Evolutionary conservation across 2,113 vertebrate species (phyloP), one percentile per base, ranked within the genome.

Genomic region (Chunga burmeisteri): DNA sequence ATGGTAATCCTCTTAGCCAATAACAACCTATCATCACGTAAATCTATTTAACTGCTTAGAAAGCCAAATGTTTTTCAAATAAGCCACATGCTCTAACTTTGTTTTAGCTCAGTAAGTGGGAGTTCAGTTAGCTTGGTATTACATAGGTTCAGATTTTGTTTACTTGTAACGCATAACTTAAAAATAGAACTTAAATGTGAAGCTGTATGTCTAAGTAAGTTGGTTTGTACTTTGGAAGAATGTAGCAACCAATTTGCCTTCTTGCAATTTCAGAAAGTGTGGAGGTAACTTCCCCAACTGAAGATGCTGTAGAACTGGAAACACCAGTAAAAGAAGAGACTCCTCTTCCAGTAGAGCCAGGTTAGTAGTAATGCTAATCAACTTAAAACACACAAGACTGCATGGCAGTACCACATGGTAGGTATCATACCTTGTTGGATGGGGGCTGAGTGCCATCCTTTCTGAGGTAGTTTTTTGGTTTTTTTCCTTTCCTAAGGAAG

Each of bases 291-390:
- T 98, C 98, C 7, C 95, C 98, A 21, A 67, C 96, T 16, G 97
- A 99, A 26, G 98, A 98, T 70, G 97, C 96, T 32, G 96, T 97
- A 30, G 98, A 99, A 93, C 98, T 98, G 18, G 97, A 96, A 94
- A 32, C 80, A 85, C 94, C 96, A 50, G 98, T 97, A 59, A 98
- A 98, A 95, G 98, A 98, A 71, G 98, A 98, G 49, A 81, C 81
- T 38, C 65, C 86, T 16, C 95, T 98, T 47, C 89, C 96, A 19
- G 92, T 62, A 50, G 98, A 98, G 88, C 95, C 97, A 96, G 98
- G 98, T 97, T 53, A 94, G 96, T 98, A 92, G 11, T n/a, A 59
- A 70, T 47, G 68, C 14, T 72, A 34, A 42, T 74, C 32, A 85
- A 36, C 16, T 40, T 63, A 42, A n/a, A 61, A 15, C 27, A 15